Conservation (phyloP, 2,797 vertebrate species). For the Cheirogaleus major region DNA sequence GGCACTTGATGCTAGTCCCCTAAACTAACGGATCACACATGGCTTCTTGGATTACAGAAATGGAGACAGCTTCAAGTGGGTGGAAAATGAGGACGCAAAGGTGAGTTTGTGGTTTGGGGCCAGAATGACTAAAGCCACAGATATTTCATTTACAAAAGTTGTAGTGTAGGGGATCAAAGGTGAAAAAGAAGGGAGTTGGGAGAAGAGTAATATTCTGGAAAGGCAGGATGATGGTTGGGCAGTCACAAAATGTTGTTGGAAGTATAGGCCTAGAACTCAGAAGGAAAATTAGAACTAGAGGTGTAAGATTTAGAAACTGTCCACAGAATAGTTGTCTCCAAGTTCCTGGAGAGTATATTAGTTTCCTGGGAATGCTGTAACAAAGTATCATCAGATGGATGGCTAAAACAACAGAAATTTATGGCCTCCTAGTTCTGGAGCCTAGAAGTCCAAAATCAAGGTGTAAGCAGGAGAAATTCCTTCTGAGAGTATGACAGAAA, state of each 20-base stretch:
- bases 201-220: background rate
- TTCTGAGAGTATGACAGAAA: background rate
- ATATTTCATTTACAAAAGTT: background rate
- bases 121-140: background rate
- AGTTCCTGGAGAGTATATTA: background rate
- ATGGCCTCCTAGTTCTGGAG: background rate
- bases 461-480: background rate
- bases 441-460: background rate
- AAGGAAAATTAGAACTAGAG: background rate
- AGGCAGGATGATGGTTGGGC: background rate
- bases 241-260: background rate
- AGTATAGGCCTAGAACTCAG: background rate
- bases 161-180: background rate
- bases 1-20: background rate
- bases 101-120: conserved; percentile 31
- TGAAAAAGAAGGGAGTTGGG: background rate
- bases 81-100: conserved; percentile 35
- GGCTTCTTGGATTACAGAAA: conserved; percentile 50
- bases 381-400: background rate
- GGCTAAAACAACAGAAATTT: background rate
- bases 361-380: background rate
- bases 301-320: background rate
- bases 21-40: background rate
- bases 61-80: background rate
- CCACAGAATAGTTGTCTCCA: background rate